Percentiles rank a stretch among this genome's conserved stretches.
Evolutionary conservation across 2,888 invertebrate species (phyloP).

Genomic region (Xestia xanthographa): DNA sequence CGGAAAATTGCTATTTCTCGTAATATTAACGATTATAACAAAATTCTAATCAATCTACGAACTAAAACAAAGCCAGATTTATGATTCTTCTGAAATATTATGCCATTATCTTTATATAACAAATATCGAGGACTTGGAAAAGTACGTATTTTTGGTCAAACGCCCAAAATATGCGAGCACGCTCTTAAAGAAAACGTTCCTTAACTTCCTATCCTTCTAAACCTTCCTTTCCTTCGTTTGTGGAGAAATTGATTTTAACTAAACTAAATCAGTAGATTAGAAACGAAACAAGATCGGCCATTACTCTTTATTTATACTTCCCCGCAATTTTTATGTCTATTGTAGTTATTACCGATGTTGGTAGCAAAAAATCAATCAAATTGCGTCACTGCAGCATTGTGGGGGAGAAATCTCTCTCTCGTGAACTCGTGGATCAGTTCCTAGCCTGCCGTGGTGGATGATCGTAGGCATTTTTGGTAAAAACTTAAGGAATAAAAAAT

Average conservation of each 20-base stretch:
- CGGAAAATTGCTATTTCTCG: too few relatives aligned
- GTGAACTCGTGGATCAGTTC: not conserved
- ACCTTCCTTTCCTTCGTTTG: not conserved
- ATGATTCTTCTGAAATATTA: too few relatives aligned
- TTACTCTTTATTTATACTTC: not conserved
- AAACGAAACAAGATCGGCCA: not conserved
- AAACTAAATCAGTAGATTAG: constrained; percentile 2
- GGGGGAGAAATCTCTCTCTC: constrained; percentile 3
- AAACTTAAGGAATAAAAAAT: not conserved
- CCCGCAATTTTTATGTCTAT: not conserved
- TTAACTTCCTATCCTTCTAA: too few relatives aligned
- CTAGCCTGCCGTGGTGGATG: not conserved
- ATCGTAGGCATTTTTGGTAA: not conserved
- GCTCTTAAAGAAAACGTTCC: not conserved
- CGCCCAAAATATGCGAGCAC: too few relatives aligned
- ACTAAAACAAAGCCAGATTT: too few relatives aligned
- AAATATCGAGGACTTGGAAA: too few relatives aligned
- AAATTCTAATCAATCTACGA: too few relatives aligned
- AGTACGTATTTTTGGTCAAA: too few relatives aligned
- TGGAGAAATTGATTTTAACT: not conserved
- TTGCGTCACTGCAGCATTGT: not conserved
- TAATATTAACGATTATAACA: too few relatives aligned
- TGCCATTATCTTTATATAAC: too few relatives aligned
- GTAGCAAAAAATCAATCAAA: too few relatives aligned
- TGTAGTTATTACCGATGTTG: not conserved